Conservation (phyloP, 2,888 invertebrate genomes). For the Geotrupes spiniger region DNA sequence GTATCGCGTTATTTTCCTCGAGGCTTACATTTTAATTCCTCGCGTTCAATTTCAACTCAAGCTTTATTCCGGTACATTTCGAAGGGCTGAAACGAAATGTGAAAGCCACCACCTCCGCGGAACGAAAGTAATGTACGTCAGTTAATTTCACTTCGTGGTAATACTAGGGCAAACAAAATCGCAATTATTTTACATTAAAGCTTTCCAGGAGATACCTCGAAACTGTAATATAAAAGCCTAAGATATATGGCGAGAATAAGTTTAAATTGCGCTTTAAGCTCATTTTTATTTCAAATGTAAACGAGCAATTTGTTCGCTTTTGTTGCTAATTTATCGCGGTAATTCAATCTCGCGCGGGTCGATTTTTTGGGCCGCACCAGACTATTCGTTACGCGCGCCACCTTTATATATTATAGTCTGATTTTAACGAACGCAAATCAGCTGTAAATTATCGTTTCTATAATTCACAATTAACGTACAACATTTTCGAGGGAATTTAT, state of each 20-base stretch:
- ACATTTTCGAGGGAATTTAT: too few relatives aligned
- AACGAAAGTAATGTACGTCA: conserved; percentile 44
- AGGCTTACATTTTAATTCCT: too few relatives aligned
- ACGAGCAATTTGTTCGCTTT: conserved; percentile 34
- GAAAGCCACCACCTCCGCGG: conserved; percentile 13
- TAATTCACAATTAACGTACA: too few relatives aligned
- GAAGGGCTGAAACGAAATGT: too few relatives aligned
- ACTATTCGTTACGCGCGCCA: too few relatives aligned
- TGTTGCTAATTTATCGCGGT: conserved; percentile 20
- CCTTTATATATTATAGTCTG: too few relatives aligned
- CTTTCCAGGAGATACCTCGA: conserved; percentile 31
- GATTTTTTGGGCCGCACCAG: too few relatives aligned
- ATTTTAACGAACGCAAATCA: too few relatives aligned
- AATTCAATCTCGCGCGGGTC: neutral
- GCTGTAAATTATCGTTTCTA: too few relatives aligned
- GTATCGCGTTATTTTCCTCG: too few relatives aligned
- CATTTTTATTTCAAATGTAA: conserved; percentile 41
- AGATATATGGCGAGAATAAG: conserved; percentile 43
- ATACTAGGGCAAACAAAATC: conserved; percentile 38
- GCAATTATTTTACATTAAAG: conserved; percentile 47
- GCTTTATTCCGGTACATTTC: too few relatives aligned
- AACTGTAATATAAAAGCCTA: conserved; percentile 37
- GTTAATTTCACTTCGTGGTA: conserved; percentile 43
- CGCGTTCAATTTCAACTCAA: too few relatives aligned
- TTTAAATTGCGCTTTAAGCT: conserved; percentile 42